phyloP scores from a whole-genome alignment of 2,113 vertebrate genomes.

The Barnardius zonarius region DNA sequence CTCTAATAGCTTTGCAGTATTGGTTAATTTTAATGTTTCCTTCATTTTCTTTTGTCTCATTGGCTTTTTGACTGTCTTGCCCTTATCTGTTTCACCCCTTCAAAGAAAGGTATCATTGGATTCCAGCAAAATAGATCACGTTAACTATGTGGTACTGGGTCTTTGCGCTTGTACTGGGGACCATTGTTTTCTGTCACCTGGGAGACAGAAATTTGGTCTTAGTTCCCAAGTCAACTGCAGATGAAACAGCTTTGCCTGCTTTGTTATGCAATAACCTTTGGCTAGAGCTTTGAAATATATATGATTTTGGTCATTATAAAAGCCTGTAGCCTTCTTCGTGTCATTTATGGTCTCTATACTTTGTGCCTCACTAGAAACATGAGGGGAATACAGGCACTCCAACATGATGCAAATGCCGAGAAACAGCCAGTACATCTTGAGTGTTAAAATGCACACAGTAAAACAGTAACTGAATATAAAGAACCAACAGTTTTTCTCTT shows the following conservation, averaged over 20 bases:
- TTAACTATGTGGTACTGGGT: rapidly evolving
- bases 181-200: not conserved
- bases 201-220: conserved; percentile 7
- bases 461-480: not conserved
- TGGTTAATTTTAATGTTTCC: not conserved
- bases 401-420: not conserved
- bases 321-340: not conserved
- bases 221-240: conserved; percentile 19
- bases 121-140: not conserved
- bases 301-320: conserved; percentile 24
- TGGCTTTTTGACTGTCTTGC: not conserved
- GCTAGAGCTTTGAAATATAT: conserved; percentile 18
- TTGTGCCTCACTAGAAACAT: not conserved
- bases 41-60: not conserved
- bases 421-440: not conserved
- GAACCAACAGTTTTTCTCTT: not conserved
- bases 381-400: not conserved
- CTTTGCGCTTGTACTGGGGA: not conserved
- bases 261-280: conserved; percentile 22
- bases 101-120: not conserved
- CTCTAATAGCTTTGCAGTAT: not conserved
- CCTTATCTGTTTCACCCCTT: not conserved
- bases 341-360: not conserved
- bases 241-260: conserved; percentile 8
- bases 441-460: not conserved